phyloP scores from a whole-genome alignment of 2,113 vertebrate genomes.

The Blennius ocellaris region DNA sequence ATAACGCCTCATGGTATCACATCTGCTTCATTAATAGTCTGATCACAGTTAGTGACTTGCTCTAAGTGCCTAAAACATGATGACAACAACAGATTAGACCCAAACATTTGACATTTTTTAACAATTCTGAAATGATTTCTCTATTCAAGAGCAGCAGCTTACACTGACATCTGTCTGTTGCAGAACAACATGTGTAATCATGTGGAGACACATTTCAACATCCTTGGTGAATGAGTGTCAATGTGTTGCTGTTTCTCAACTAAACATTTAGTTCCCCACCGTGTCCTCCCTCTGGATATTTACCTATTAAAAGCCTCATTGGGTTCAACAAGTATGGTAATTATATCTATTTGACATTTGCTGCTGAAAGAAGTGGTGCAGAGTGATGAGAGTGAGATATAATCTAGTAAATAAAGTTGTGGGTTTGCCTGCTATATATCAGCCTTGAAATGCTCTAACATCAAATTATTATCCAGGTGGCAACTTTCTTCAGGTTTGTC shows the following conservation, averaged over 20 bases:
- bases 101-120: neutral
- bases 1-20: conserved; percentile 7
- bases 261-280: conserved; percentile 1
- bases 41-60: conserved; percentile 6
- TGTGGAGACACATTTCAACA: neutral
- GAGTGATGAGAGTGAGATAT: conserved; percentile 1
- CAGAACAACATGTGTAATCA: neutral
- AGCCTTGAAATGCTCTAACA: neutral
- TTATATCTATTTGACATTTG: conserved; percentile 6
- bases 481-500: neutral
- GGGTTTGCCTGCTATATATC: neutral
- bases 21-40: conserved; percentile 8
- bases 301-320: conserved; percentile 3
- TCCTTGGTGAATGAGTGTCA: neutral
- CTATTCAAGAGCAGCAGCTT: neutral
- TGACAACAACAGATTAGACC: neutral
- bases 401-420: neutral
- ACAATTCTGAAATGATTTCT: too few relatives aligned
- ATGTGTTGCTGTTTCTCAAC: neutral
- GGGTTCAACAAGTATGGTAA: neutral
- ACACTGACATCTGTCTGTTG: neutral
- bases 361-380: conserved; percentile 1
- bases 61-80: neutral
- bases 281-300: conserved; percentile 2
- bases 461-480: neutral